Evolutionary conservation across 1,140 invertebrate species (phyloP), one percentile per base, ranked within the genome.

Genomic region (Eupeodes corollae): DNA sequence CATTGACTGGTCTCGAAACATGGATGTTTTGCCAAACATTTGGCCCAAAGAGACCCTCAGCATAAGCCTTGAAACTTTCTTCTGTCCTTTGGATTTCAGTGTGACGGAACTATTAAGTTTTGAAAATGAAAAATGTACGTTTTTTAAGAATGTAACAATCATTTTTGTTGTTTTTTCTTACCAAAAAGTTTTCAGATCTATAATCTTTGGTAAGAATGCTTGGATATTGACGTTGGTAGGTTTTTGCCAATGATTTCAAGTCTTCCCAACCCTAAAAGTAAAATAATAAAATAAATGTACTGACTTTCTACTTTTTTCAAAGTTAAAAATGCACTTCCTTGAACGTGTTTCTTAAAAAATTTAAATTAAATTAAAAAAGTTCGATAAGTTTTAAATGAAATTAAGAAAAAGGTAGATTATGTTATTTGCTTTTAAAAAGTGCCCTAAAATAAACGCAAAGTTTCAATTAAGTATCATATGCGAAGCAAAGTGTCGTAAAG

Each of bases 21-120:
- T 59, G 58, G 3, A 37, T 49, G 62, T 58, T 53, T 61, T 50
- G 44, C 61, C 73, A 70, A 58, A 74, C 44, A 26, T 70, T 56
- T 26, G 67, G 60, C 8, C 79, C 79, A 65, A 85, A 85, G 13
- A 85, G 63, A 40, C 80, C 81, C 55, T 77, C 67, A 2, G 75
- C 70, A 59, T 81, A 84, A n/a, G 75, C 72, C 55, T 74, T 74
- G 26, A 79, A 82, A 63, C 81, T 85, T 48, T 75, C 74, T 46
- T 73, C 61, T 14, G 80, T 78, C 44, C 80, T 72, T 54, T 84
- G 76, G 5, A 75, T 79, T n/a, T 73, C 70, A 6, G 82, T 82
- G 53, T 77, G 78, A 49, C 77, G 75, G 61, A 86, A 83, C 79
- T 83, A 26, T 21, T 37, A 16, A 47, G 19, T 0, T 13, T 14